Evolutionary conservation across 2,888 invertebrate genomes (phyloP), one percentile per base, ranked within the genome.

Genomic region (Drosophila borborema): DNA sequence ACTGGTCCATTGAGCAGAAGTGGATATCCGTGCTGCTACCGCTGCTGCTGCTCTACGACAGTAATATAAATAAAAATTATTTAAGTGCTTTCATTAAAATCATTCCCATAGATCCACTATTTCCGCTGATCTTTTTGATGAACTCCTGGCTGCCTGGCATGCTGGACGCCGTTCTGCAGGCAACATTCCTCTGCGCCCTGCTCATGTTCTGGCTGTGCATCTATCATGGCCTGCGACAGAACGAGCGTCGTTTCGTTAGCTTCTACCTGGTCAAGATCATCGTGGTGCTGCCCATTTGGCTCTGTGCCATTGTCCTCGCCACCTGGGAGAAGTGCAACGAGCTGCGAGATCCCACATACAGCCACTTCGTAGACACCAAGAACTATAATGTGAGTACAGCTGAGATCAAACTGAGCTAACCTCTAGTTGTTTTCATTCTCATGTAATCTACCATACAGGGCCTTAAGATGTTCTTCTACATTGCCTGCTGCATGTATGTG

Each of bases 1-100:
- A 99, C 93, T 99, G 99, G 99, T 98, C 99, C 59, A 98, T 99
- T 88, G 99, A 99, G 93, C 99, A 99, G 92, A 98, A 97, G 93
- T 99, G 99, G 99, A 95, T 99, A 93, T 97, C 98, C 0, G 93
- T 97, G 45, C 94, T 99, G 63, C 94, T 99, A 81, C 98, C 98
- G 1, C 93, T 98, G 31, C 94, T 99, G 14, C 94, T 99, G 78
- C 95, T 98, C 20, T 99, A 98, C 91, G 97, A 99, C 93, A 98
- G 99, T 99, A 94, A 95, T 80, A 9, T 18, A 3, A 3, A 0
- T n/a, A n/a, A n/a, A n/a, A n/a, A n/a, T n/a, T 6, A 16, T 7
- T 20, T 14, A 6, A 6, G 1, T 46, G 8, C 9, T 61, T 16
- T 40, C 56, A 41, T 38, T 9, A 8, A 0, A 23, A 3, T 4